These are phyloP conservation scores for Diarsia rubi DNA, from an alignment of 2,888 invertebrate species.

Conservation along the genomic window DNA sequence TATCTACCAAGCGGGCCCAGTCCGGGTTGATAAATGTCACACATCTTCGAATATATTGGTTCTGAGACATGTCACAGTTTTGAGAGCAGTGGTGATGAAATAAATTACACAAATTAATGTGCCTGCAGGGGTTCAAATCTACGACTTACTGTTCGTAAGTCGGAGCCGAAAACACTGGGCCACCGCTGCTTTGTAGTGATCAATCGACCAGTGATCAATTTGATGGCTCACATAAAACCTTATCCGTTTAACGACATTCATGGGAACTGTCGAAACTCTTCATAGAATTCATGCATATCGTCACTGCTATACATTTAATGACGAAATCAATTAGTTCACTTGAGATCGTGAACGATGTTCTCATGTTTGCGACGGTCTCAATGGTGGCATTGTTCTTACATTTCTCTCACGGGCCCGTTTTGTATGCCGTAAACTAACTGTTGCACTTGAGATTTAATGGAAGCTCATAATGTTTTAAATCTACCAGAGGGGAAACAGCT, in stretches of 20 bases:
- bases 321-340: slow-evolving; percentile 56
- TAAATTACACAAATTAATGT: neutral
- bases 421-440: slow-evolving; percentile 56
- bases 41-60: too few species aligned
- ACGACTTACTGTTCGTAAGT: too few species aligned
- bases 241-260: neutral
- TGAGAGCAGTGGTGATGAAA: neutral
- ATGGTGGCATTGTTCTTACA: slow-evolving; percentile 45
- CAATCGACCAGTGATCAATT: too few species aligned
- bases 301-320: slow-evolving; percentile 17
- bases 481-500: neutral
- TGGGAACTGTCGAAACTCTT: slow-evolving; percentile 23
- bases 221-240: neutral
- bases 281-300: slow-evolving; percentile 11
- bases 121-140: too few species aligned
- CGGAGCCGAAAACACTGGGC: too few species aligned
- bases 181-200: too few species aligned
- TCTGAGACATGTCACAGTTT: neutral
- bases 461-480: slow-evolving; percentile 14
- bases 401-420: slow-evolving; percentile 60
- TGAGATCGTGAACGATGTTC: slow-evolving; percentile 33
- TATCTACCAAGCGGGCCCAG: too few species aligned
- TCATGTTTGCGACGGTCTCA: slow-evolving; percentile 35
- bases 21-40: neutral
- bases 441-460: slow-evolving; percentile 50